A percentile compares a stretch with the other conserved stretches of the same genome.
Evolutionary conservation across 2,797 vertebrate genomes (phyloP).

Genomic region (Intellagama lesueurii): DNA sequence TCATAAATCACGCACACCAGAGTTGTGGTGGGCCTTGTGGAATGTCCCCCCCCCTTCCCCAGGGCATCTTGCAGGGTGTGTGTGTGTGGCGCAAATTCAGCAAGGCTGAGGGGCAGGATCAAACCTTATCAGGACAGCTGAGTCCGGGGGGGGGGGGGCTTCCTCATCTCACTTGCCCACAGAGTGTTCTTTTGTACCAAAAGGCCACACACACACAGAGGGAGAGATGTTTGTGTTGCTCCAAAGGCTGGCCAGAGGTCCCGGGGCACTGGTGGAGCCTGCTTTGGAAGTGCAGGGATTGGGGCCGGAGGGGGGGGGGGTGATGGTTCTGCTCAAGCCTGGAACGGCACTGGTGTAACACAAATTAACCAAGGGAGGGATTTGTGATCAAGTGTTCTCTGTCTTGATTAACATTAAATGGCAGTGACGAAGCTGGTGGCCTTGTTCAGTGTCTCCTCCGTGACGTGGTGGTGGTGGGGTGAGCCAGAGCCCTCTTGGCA

Average conservation of each 20-base stretch:
- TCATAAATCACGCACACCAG: no score
- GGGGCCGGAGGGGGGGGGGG: constrained; percentile 9
- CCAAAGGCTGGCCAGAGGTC: constrained; percentile 16
- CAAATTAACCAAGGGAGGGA: background rate
- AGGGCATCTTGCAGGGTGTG: background rate
- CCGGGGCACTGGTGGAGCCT: background rate
- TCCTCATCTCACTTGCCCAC: background rate
- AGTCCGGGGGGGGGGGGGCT: background rate
- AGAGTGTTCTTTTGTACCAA: constrained; percentile 60
- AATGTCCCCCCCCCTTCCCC: no score
- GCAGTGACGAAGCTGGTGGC: constrained; percentile 42
- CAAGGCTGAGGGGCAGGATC: no score
- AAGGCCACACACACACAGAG: background rate
- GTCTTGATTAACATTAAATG: constrained; percentile 56
- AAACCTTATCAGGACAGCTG: background rate
- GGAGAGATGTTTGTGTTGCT: constrained; percentile 44
- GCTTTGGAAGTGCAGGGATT: constrained; percentile 17
- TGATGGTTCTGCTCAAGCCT: no score
- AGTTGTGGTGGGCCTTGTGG: no score
- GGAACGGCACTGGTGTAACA: constrained; percentile 7
- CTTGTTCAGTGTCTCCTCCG: no score
- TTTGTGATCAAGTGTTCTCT: constrained; percentile 55
- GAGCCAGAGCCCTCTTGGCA: no score
- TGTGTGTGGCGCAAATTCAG: no score
- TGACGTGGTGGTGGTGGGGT: no score